Evolutionary conservation across 2,113 vertebrate species (phyloP).

Genomic region (Burhinus oedicnemus): DNA sequence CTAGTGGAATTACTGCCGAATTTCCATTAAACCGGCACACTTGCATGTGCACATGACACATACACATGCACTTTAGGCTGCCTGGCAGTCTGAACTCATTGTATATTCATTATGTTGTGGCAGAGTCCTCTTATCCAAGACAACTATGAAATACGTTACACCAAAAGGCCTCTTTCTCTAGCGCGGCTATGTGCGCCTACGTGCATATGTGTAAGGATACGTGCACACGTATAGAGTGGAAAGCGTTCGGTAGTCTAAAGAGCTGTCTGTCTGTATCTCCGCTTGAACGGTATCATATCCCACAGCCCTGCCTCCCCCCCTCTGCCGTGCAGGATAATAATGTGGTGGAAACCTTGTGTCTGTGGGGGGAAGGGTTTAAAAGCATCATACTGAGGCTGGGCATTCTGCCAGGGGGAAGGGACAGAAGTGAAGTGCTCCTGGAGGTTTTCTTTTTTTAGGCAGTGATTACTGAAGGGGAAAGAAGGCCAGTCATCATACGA

Average conservation of each 20-base stretch:
- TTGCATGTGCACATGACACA: neutral
- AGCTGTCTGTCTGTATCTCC: neutral
- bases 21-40: constrained; percentile 24
- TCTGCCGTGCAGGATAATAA: neutral
- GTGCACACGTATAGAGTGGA: rapidly evolving
- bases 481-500: constrained; percentile 38
- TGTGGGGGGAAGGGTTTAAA: constrained; percentile 54
- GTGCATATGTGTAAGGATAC: neutral
- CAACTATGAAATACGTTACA: rapidly evolving
- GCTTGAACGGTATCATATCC: neutral
- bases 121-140: neutral
- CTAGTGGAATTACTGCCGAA: constrained; percentile 59
- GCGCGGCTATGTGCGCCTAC: rapidly evolving
- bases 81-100: neutral
- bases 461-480: constrained; percentile 60
- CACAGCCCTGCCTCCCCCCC: neutral
- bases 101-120: constrained; percentile 1
- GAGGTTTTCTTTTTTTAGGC: constrained; percentile 71
- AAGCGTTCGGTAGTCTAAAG: neutral
- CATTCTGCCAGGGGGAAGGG: constrained; percentile 55
- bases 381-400: constrained; percentile 68
- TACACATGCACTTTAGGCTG: neutral
- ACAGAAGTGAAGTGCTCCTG: constrained; percentile 68
- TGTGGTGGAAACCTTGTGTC: constrained; percentile 42
- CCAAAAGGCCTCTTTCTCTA: neutral